Conservation (phyloP, 2,888 invertebrate species). For the Blera fallax region DNA sequence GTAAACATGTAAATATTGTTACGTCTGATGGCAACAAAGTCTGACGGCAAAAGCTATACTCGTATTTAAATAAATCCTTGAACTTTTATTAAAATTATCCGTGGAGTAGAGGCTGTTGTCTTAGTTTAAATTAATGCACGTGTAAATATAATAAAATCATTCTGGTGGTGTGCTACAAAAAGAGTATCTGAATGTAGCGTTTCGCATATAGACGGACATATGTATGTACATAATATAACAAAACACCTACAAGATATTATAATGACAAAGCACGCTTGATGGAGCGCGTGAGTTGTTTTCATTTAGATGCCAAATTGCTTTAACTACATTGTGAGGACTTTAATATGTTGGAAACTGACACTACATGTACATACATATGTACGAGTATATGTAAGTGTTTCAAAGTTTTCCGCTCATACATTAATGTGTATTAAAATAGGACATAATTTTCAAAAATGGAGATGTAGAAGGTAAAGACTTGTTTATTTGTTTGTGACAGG, state of each 20-base stretch:
- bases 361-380: too few species aligned
- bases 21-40: neutral
- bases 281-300: neutral
- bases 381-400: neutral
- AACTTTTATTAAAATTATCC: neutral
- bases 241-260: neutral
- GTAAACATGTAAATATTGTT: neutral
- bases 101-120: neutral
- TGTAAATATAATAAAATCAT: slow-evolving; percentile 2
- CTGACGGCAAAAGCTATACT: neutral
- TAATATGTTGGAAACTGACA: neutral
- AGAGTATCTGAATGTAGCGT: neutral
- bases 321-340: neutral
- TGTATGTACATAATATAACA: neutral
- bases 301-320: neutral
- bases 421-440: too few species aligned
- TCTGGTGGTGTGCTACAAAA: neutral
- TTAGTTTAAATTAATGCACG: slow-evolving; percentile 1
- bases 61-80: slow-evolving; percentile 13
- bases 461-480: too few species aligned
- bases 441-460: too few species aligned
- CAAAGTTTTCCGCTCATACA: too few species aligned
- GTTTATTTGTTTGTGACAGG: too few species aligned
- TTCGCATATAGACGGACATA: neutral
- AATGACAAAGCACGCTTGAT: neutral